Percentiles rank a stretch among this genome's conserved stretches.
phyloP scores from a whole-genome alignment of 2,888 invertebrate species.

The Maniola hyperantus region DNA sequence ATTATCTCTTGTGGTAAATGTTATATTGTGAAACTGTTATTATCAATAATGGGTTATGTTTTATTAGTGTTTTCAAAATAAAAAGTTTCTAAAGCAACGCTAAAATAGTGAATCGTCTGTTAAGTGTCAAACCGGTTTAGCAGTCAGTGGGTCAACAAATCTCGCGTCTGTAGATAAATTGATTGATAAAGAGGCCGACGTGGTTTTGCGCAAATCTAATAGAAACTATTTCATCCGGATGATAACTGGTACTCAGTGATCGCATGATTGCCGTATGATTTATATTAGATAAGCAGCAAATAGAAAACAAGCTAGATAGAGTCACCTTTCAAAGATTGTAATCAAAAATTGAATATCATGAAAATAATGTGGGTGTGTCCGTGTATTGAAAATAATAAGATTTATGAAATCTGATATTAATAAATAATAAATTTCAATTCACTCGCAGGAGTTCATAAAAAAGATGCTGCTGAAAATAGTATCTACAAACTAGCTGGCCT shows the following conservation, averaged over 20 bases:
- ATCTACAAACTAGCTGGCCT: background rate
- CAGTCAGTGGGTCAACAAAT: conserved; percentile 67
- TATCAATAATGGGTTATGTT: conserved; percentile 6
- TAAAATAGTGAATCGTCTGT: conserved; percentile 59
- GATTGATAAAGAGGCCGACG: conserved; percentile 72
- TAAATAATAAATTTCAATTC: background rate
- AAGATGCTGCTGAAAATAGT: background rate
- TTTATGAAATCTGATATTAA: conserved; percentile 10
- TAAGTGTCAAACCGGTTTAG: conserved; percentile 64
- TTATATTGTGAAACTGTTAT: no score
- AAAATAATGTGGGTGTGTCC: conserved; percentile 14
- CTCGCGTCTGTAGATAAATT: conserved; percentile 71
- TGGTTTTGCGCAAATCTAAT: conserved; percentile 69
- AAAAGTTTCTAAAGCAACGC: conserved; percentile 46
- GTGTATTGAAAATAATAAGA: conserved; percentile 6
- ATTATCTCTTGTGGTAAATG: background rate
- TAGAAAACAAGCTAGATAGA: conserved; percentile 37
- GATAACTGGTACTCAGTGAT: conserved; percentile 60
- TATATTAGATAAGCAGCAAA: conserved; percentile 48
- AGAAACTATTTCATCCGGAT: conserved; percentile 64
- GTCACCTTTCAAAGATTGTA: conserved; percentile 27
- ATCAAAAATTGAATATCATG: conserved; percentile 31
- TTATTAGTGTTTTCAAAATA: conserved; percentile 38
- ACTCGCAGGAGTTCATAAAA: background rate
- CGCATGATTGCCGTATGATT: conserved; percentile 58